Conservation (phyloP, 2,797 vertebrate genomes). For the Chelidonichthys spinosus region DNA sequence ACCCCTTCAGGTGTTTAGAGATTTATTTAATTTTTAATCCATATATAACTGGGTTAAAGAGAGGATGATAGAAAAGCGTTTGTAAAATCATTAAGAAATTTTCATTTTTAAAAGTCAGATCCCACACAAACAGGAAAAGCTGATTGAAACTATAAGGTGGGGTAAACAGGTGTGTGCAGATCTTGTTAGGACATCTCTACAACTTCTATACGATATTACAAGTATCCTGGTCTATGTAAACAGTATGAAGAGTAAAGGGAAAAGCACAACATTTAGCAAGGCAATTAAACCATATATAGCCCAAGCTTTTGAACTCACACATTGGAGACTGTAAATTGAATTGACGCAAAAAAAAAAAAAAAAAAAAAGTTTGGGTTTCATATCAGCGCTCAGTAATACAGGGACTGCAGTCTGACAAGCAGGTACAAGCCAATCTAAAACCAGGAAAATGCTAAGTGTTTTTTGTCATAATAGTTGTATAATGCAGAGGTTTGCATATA, state of each 20-base stretch:
- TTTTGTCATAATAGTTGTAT: constrained; percentile 34
- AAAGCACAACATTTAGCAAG: accelerated
- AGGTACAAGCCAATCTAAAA: constrained; percentile 27
- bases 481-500: constrained; percentile 59
- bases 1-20: not conserved
- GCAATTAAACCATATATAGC: not conserved
- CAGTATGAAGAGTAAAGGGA: constrained; percentile 3
- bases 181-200: not conserved
- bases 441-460: not conserved
- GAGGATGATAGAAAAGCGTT: not conserved
- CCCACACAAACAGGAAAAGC: not conserved
- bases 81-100: constrained; percentile 2
- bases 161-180: constrained; percentile 9
- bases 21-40: constrained; percentile 23
- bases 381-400: accelerated
- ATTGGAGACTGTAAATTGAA: not conserved
- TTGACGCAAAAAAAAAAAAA: constrained; percentile 11
- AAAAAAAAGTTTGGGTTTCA: constrained; percentile 1
- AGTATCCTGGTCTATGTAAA: constrained; percentile 1
- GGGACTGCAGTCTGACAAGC: not conserved
- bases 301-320: not conserved
- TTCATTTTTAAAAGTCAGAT: not conserved
- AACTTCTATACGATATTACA: not conserved
- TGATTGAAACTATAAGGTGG: constrained; percentile 14
- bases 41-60: constrained; percentile 12